Evolutionary conservation across 2,113 vertebrate species (phyloP).

Genomic region (Eudyptes chrysolophus): DNA sequence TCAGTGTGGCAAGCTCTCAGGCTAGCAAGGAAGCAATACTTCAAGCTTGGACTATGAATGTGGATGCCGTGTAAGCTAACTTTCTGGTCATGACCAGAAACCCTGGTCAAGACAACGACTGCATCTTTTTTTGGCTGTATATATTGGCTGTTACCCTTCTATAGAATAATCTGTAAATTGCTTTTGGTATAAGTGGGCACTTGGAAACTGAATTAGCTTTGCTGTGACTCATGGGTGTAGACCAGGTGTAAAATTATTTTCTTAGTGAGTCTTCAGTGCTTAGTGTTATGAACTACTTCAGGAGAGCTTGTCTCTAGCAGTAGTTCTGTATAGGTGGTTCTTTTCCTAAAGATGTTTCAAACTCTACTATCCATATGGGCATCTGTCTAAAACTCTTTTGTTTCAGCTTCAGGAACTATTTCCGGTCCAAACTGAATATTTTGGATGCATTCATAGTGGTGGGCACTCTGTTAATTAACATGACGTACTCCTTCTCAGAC

Average conservation of each 20-base stretch:
- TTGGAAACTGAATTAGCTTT: neutral
- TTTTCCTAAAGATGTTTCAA: neutral
- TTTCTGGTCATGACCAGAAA: neutral
- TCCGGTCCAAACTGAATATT: conserved; percentile 84
- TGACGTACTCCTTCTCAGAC: conserved; percentile 78
- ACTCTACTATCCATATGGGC: neutral
- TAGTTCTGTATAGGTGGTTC: neutral
- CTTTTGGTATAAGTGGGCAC: neutral
- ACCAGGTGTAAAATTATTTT: neutral
- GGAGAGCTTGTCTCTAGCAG: neutral
- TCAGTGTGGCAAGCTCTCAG: neutral
- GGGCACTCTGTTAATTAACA: conserved; percentile 80
- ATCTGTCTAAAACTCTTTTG: neutral
- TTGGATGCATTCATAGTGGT: conserved; percentile 83
- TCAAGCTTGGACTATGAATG: neutral
- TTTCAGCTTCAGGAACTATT: conserved; percentile 85
- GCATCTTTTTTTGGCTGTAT: neutral
- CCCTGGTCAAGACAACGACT: neutral
- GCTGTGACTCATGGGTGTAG: neutral
- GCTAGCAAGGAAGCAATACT: neutral
- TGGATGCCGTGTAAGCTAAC: neutral
- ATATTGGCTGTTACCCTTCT: neutral
- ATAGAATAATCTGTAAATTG: neutral
- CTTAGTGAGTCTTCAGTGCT: neutral
- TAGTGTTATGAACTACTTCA: neutral